These are phyloP conservation scores for Trinorchestia longiramus DNA, from an alignment of 1,140 invertebrate species.

Conservation along the genomic window DNA sequence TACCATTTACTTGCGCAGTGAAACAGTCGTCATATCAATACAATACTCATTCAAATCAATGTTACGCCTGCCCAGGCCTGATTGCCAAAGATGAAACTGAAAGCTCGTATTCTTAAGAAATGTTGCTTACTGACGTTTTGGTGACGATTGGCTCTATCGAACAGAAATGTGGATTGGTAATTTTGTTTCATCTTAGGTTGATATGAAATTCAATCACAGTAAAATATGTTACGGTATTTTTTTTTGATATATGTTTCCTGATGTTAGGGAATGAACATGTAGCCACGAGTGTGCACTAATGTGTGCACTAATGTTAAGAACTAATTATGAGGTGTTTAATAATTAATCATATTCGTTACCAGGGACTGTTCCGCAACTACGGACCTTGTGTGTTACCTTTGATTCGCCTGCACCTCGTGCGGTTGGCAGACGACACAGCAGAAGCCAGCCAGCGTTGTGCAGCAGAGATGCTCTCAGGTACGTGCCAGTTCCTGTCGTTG, in stretches of 20 bases:
- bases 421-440: conserved; percentile 77
- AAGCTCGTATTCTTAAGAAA: too few species aligned
- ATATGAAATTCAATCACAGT: not conserved
- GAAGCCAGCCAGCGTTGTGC: conserved; percentile 87
- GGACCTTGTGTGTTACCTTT: conserved; percentile 77
- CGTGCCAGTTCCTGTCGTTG: conserved; percentile 45
- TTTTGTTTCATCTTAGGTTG: not conserved
- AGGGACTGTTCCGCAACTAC: conserved; percentile 84
- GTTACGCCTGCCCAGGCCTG: too few species aligned
- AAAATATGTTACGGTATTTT: not conserved
- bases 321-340: too few species aligned
- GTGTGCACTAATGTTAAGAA: too few species aligned
- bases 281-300: not conserved
- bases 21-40: too few species aligned
- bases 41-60: too few species aligned
- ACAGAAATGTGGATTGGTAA: not conserved
- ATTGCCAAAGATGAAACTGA: too few species aligned
- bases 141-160: too few species aligned
- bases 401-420: conserved; percentile 78
- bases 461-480: conserved; percentile 81
- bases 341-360: not conserved
- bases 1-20: too few species aligned
- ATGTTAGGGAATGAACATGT: not conserved
- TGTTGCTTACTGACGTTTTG: too few species aligned
- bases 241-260: too few species aligned